A percentile compares a stretch with the other conserved stretches of the same genome.
These are phyloP conservation scores for Buathra laborator DNA, from an alignment of 2,888 invertebrate genomes.

Conservation along the genomic window DNA sequence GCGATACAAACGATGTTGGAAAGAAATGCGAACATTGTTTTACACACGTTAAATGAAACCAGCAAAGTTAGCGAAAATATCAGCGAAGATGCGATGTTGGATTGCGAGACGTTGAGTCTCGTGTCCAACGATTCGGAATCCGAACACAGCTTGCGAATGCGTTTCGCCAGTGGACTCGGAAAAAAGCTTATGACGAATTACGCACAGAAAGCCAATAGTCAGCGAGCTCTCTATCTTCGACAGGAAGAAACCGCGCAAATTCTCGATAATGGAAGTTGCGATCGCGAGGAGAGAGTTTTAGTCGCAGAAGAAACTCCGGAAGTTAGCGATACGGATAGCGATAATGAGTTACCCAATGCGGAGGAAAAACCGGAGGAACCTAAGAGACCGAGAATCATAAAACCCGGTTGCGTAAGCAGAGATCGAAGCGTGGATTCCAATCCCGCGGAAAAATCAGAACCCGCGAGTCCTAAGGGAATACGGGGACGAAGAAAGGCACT, in stretches of 20 bases:
- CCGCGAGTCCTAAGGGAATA: conserved; percentile 87
- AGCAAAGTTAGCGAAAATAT: conserved; percentile 85
- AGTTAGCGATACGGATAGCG: conserved; percentile 72
- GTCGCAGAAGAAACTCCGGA: conserved; percentile 53
- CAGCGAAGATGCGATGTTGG: conserved; percentile 86
- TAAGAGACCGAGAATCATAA: conserved; percentile 86
- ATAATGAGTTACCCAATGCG: conserved; percentile 68
- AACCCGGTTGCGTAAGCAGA: conserved; percentile 83
- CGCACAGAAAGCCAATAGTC: conserved; percentile 50
- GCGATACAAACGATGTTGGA: conserved; percentile 86
- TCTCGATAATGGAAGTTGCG: conserved; percentile 26
- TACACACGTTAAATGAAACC: conserved; percentile 86
- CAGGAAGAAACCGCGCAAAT: neutral
- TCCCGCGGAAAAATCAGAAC: conserved; percentile 78
- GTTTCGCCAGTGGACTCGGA: conserved; percentile 76
- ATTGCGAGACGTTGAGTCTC: conserved; percentile 89
- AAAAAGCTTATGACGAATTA: conserved; percentile 71
- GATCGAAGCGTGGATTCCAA: conserved; percentile 80
- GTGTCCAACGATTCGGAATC: conserved; percentile 91
- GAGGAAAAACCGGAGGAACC: conserved; percentile 75
- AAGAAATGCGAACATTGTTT: conserved; percentile 87
- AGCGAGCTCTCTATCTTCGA: neutral
- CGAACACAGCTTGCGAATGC: conserved; percentile 86
- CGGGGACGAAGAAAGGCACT: conserved; percentile 90
- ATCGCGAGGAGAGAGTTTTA: conserved; percentile 67